These are phyloP conservation scores for Hydrotaea cyrtoneurina DNA, from an alignment of 2,888 invertebrate species.

Conservation along the genomic window DNA sequence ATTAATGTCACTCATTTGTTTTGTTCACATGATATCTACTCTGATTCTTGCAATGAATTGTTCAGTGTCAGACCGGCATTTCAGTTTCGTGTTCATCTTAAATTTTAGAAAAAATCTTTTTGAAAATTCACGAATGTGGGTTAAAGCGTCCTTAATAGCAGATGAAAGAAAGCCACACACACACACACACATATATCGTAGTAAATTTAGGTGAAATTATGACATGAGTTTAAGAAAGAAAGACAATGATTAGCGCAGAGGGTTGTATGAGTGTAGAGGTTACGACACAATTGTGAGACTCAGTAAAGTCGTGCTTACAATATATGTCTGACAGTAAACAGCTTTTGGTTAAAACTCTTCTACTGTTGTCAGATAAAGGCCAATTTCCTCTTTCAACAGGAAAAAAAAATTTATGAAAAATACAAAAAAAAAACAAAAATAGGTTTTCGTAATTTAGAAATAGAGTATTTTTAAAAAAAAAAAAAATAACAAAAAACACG, in stretches of 20 bases:
- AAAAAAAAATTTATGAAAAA: too few relatives aligned
- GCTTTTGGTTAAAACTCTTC: too few relatives aligned
- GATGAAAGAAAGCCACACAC: slow-evolving; percentile 29
- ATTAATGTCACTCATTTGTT: slow-evolving; percentile 66
- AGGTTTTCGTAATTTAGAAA: too few relatives aligned
- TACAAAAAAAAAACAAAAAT: too few relatives aligned
- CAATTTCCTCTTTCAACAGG: too few relatives aligned
- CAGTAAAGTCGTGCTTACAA: too few relatives aligned
- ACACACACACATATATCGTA: slow-evolving; percentile 30
- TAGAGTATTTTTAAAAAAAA: too few relatives aligned
- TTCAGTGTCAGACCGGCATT: slow-evolving; percentile 18
- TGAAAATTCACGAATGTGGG: slow-evolving; percentile 49
- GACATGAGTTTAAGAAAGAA: slow-evolving; percentile 57
- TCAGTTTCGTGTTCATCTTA: slow-evolving; percentile 1
- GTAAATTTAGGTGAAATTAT: slow-evolving; percentile 53
- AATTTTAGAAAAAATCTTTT: slow-evolving; percentile 5
- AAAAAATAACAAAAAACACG: too few relatives aligned
- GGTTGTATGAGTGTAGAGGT: not conserved
- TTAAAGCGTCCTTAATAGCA: slow-evolving; percentile 52
- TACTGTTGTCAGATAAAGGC: too few relatives aligned
- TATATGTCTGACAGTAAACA: too few relatives aligned
- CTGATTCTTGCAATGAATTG: not conserved
- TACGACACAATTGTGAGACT: too few relatives aligned
- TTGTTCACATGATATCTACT: slow-evolving; percentile 32
- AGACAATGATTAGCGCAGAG: slow-evolving; percentile 40